phyloP scores from a whole-genome alignment of 2,888 invertebrate species.

The Dichetophora obliterata region DNA sequence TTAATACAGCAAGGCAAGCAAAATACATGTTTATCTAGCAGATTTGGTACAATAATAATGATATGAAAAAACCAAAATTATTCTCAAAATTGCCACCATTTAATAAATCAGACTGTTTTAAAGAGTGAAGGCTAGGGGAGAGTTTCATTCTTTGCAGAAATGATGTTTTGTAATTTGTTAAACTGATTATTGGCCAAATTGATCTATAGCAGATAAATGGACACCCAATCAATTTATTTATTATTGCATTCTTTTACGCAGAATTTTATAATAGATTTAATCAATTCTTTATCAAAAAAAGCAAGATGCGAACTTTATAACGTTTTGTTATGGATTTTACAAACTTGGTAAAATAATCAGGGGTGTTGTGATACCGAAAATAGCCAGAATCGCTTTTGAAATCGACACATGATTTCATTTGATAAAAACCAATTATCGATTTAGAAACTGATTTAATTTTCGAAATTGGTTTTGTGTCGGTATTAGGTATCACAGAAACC shows the following conservation, averaged over 20 bases:
- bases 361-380: too few species aligned
- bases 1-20: slow-evolving; percentile 63
- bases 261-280: slow-evolving; percentile 44
- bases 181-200: slow-evolving; percentile 30
- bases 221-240: slow-evolving; percentile 35
- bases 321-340: slow-evolving; percentile 59
- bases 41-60: slow-evolving; percentile 54
- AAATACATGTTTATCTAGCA: slow-evolving; percentile 62
- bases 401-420: too few species aligned
- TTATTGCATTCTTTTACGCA: slow-evolving; percentile 40
- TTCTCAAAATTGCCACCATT: neutral
- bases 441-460: too few species aligned
- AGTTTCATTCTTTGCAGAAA: too few species aligned
- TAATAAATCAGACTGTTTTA: neutral
- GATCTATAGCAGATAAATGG: slow-evolving; percentile 28
- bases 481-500: too few species aligned
- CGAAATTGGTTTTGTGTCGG: too few species aligned
- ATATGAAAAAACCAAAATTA: neutral
- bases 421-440: too few species aligned
- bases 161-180: neutral
- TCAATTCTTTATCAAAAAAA: slow-evolving; percentile 55
- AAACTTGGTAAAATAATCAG: slow-evolving; percentile 62
- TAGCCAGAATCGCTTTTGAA: slow-evolving; percentile 47
- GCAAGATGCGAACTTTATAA: neutral
- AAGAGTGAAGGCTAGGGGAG: too few species aligned